Conservation (phyloP, 2,113 vertebrate genomes). For the Phodopus roborovskii region DNA sequence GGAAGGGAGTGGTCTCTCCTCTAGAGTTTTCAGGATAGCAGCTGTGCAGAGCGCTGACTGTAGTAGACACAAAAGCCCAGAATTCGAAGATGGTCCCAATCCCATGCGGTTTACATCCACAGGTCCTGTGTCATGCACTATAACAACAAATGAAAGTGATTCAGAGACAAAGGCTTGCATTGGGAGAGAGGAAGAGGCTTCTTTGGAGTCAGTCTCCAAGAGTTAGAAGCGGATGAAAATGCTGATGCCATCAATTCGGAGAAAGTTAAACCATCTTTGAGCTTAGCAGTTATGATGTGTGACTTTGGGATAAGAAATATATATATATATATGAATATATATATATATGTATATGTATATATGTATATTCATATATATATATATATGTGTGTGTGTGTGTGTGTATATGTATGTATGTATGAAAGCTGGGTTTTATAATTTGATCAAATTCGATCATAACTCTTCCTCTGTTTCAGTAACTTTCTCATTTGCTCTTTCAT, state of each 20-base stretch:
- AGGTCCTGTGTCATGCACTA: background rate
- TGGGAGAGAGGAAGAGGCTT: background rate
- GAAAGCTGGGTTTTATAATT: conserved; percentile 19
- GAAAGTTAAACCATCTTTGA: conserved; percentile 37
- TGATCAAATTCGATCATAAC: conserved; percentile 45
- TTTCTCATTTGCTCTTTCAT: conserved; percentile 67
- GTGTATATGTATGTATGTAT: too few species aligned
- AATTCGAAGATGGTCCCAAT: background rate
- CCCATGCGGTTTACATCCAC: background rate
- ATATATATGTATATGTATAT: too few species aligned
- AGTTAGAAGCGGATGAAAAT: conserved; percentile 4
- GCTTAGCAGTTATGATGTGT: conserved; percentile 49
- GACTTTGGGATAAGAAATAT: conserved; percentile 44
- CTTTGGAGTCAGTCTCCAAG: background rate
- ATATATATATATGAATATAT: background rate
- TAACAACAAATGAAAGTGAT: background rate
- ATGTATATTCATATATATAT: too few species aligned
- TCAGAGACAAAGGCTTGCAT: background rate
- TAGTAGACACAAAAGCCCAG: background rate
- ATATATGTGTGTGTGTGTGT: too few species aligned
- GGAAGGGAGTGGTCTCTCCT: background rate
- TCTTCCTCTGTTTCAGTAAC: conserved; percentile 71
- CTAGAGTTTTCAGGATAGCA: background rate
- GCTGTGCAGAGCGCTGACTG: background rate
- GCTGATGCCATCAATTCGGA: background rate